phyloP scores from a whole-genome alignment of 1,140 invertebrate species.

The Adoxophyes honmai region DNA sequence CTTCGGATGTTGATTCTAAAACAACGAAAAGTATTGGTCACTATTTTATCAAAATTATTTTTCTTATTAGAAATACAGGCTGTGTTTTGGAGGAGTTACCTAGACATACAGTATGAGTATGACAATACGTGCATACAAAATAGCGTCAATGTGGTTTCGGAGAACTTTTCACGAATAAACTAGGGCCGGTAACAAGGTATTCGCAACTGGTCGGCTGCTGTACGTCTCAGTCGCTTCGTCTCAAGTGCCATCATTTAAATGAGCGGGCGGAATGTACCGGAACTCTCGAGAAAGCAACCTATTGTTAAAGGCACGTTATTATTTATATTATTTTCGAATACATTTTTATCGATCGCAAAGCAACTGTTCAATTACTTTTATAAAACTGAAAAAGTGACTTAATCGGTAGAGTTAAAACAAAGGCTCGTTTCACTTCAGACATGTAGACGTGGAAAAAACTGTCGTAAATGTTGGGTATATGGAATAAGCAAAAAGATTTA shows the following conservation, averaged over 20 bases:
- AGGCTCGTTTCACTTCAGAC: no score
- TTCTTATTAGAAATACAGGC: not conserved
- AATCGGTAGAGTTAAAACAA: not conserved
- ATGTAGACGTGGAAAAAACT: no score
- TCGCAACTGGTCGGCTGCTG: slow-evolving; percentile 25
- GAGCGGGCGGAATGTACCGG: slow-evolving; percentile 40
- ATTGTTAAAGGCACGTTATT: slow-evolving; percentile 33
- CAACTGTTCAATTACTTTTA: no score
- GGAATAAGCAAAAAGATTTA: slow-evolving; percentile 26
- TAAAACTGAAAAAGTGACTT: no score
- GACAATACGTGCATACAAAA: no score
- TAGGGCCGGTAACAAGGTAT: slow-evolving; percentile 39
- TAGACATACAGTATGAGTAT: no score
- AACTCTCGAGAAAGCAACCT: slow-evolving; percentile 31
- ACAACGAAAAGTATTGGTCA: slow-evolving; percentile 37
- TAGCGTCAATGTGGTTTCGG: not conserved
- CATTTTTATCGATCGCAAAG: no score
- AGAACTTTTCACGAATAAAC: slow-evolving; percentile 38
- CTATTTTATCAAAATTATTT: no score
- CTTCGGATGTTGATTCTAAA: slow-evolving; percentile 68
- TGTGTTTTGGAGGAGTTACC: no score
- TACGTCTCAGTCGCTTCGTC: slow-evolving; percentile 45
- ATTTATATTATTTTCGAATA: slow-evolving; percentile 1
- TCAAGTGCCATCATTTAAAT: slow-evolving; percentile 59
- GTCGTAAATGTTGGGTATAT: not conserved